These are phyloP conservation scores for Diprion similis DNA, from an alignment of 1,140 invertebrate genomes.

Conservation along the genomic window DNA sequence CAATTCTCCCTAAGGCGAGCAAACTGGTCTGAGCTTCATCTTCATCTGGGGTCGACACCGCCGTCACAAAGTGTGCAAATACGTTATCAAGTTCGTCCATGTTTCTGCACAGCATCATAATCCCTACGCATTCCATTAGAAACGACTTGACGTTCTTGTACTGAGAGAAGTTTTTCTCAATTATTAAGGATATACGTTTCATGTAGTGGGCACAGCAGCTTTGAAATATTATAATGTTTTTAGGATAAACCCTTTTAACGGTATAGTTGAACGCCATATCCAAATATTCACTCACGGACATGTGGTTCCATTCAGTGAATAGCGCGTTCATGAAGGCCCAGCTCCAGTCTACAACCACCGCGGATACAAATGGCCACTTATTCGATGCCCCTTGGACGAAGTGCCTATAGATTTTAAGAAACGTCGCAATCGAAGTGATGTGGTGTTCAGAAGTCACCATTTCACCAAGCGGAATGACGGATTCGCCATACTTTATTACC, in stretches of 20 bases:
- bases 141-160: slow-evolving; percentile 10
- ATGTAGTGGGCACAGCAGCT: slow-evolving; percentile 15
- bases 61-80: slow-evolving; percentile 15
- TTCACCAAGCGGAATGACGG: not conserved
- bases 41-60: not conserved
- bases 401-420: not conserved
- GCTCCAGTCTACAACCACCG: slow-evolving; percentile 16
- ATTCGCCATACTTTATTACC: not conserved
- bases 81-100: slow-evolving; percentile 10
- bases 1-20: not conserved
- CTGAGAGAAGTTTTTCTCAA: slow-evolving; percentile 15
- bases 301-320: slow-evolving; percentile 18
- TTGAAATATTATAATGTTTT: not conserved
- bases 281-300: slow-evolving; percentile 6
- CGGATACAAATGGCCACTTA: slow-evolving; percentile 15
- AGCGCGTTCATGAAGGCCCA: slow-evolving; percentile 18
- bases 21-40: slow-evolving; percentile 6
- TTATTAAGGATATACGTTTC: slow-evolving; percentile 15
- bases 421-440: not conserved
- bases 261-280: not conserved
- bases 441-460: slow-evolving; percentile 21
- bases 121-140: slow-evolving; percentile 12
- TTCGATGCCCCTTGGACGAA: not conserved
- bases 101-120: slow-evolving; percentile 16
- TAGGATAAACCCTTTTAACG: not conserved